Evolutionary conservation across 2,888 invertebrate genomes (phyloP), one percentile per base, ranked within the genome.

Genomic region (Gymnosoma rotundatum): DNA sequence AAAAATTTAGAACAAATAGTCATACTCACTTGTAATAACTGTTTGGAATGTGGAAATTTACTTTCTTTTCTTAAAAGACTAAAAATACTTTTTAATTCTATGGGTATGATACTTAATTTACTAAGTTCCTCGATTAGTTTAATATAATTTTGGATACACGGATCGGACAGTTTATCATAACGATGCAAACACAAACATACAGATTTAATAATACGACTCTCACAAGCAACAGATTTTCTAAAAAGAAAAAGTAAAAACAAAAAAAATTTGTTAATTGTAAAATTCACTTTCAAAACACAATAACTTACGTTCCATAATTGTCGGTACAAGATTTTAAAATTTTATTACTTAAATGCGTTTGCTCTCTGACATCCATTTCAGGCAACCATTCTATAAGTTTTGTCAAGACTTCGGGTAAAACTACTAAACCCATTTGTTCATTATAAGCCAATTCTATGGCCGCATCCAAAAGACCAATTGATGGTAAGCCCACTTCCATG

Each of bases 31-130:
- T 92, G 92, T 36, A 92, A 88, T 20, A 92, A 84, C 83, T 91
- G 91, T 67, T 90, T 92, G 18, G 87, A 85, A 60, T 92, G 91
- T 0, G 91, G 87, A 84, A 92, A 92, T 67, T 90, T 87, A 1
- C 88, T 85, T 74, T 91, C 89, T 50, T 89, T 88, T 5, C 92
- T 89, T 69, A 92, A 78, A 14, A 92, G 74, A n/a, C 89, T 87
- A 83, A 94, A 93, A 67, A 94, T 90, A 82, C 93, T 92, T 88
- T 94, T 94, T n/a, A 94, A 91, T 88, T 94, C 94, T 60, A 91
- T 90, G 1, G 94, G 93, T 38, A 93, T 93, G 80, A 94, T 93
- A 78, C 94, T 94, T 82, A 94, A 91, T 76, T 93, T 93, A 16
- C 94, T 94, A 10, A 94, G 90, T 76, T 92, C 92, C 89, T 94